phyloP scores from a whole-genome alignment of 2,797 vertebrate species.

The Anguilla obscura region DNA sequence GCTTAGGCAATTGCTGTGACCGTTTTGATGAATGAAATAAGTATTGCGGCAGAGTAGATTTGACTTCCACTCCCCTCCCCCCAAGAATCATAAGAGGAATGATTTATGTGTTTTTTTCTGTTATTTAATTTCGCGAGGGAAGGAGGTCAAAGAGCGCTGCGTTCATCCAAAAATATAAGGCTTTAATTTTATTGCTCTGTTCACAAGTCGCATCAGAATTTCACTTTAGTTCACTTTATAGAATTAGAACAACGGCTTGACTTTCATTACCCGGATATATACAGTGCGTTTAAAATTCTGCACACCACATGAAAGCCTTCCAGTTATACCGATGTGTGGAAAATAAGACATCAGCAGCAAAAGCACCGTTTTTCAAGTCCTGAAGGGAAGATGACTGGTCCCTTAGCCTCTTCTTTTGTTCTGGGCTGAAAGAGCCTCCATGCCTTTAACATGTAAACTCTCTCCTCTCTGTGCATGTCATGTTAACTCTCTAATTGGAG shows the following conservation, averaged over 20 bases:
- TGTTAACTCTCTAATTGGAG: constrained; percentile 18
- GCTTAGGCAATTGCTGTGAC: constrained; percentile 69
- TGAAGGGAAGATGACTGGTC: background rate
- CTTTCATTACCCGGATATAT: constrained; percentile 2
- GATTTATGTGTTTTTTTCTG: constrained; percentile 82
- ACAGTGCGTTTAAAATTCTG: background rate
- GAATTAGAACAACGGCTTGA: background rate
- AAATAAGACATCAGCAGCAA: constrained; percentile 22
- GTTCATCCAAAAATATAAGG: constrained; percentile 64
- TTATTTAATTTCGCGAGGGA: constrained; percentile 76
- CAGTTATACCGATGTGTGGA: constrained; percentile 16
- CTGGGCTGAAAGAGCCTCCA: background rate
- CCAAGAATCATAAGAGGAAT: constrained; percentile 50
- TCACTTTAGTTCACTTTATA: constrained; percentile 46
- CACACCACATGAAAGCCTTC: constrained; percentile 10
- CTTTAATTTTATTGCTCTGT: constrained; percentile 71
- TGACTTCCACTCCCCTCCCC: constrained; percentile 72
- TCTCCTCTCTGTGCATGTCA: background rate
- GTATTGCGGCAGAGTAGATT: constrained; percentile 78
- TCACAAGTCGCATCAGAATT: constrained; percentile 65
- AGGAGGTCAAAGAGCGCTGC: constrained; percentile 64
- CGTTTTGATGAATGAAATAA: constrained; percentile 81
- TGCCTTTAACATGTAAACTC: background rate
- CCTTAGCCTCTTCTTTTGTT: background rate
- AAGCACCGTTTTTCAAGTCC: background rate